phyloP scores from a whole-genome alignment of 1,140 invertebrate species.

The Ooceraea biroi region DNA sequence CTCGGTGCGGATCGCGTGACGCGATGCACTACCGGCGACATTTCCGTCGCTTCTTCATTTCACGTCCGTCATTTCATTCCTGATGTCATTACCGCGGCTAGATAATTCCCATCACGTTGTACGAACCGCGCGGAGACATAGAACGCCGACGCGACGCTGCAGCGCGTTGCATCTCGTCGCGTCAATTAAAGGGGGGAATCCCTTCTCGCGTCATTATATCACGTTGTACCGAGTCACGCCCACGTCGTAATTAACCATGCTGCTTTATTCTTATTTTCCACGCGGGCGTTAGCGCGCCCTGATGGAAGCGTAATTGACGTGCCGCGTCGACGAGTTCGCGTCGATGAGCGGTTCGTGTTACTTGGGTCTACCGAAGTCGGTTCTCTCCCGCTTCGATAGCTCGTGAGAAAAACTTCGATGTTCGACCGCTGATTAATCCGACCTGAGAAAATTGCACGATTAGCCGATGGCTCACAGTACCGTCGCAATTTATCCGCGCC shows the following conservation, averaged over 20 bases:
- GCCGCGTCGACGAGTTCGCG: conserved; percentile 1
- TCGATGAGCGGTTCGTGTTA: conserved; percentile 41
- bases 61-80: conserved; percentile 35
- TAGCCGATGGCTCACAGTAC: conserved; percentile 23
- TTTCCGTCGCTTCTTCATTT: conserved; percentile 42
- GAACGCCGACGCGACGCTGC: conserved; percentile 17
- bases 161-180: conserved; percentile 40
- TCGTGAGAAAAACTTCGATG: conserved; percentile 47
- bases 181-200: conserved; percentile 43
- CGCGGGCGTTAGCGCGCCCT: not conserved
- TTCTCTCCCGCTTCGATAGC: not conserved
- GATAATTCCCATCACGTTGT: conserved; percentile 42
- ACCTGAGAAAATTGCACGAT: conserved; percentile 57
- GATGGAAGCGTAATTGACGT: conserved; percentile 44
- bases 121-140: conserved; percentile 22
- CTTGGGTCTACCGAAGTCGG: conserved; percentile 15
- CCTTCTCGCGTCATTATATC: conserved; percentile 48
- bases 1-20: conserved; percentile 36
- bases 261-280: conserved; percentile 57
- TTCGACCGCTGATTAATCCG: conserved; percentile 39
- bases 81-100: conserved; percentile 48
- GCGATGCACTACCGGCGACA: conserved; percentile 51
- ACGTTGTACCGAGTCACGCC: conserved; percentile 39
- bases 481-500: conserved; percentile 37
- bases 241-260: conserved; percentile 39